A percentile compares a stretch with the other conserved stretches of the same genome.
Evolutionary conservation across 2,888 invertebrate genomes (phyloP).

Genomic region (Toxonevra muliebris): DNA sequence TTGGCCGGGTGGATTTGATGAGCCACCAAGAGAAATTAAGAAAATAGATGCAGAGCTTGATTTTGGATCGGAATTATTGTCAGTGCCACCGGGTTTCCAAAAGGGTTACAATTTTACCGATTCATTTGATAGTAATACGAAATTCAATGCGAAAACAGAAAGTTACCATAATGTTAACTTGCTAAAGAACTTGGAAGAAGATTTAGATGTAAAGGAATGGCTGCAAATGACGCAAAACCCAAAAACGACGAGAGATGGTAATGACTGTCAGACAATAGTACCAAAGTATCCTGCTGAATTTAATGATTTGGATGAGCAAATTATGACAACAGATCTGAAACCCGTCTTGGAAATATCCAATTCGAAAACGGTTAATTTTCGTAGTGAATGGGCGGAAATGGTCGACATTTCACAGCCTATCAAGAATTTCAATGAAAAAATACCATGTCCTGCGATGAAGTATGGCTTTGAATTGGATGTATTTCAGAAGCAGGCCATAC

Average conservation of each 20-base stretch:
- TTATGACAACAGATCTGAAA: conserved; percentile 64
- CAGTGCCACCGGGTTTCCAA: conserved; percentile 75
- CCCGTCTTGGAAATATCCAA: conserved; percentile 77
- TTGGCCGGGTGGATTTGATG: conserved; percentile 84
- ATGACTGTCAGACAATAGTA: not conserved
- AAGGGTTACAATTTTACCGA: conserved; percentile 68
- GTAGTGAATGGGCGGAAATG: conserved; percentile 86
- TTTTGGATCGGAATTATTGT: conserved; percentile 64
- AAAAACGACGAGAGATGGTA: conserved; percentile 43
- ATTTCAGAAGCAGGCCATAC: conserved; percentile 96
- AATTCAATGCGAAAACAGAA: conserved; percentile 39
- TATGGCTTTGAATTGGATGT: conserved; percentile 94
- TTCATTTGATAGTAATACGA: not conserved
- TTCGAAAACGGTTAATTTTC: conserved; percentile 55
- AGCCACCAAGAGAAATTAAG: conserved; percentile 66
- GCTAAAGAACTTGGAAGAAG: conserved; percentile 56
- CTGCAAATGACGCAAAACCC: conserved; percentile 49
- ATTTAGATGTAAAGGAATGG: conserved; percentile 61
- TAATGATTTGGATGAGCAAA: conserved; percentile 56
- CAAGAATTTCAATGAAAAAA: conserved; percentile 79
- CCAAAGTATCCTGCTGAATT: conserved; percentile 45
- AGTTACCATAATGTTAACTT: conserved; percentile 54
- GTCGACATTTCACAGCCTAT: conserved; percentile 85
- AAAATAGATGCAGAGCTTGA: conserved; percentile 62
- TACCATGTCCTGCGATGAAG: conserved; percentile 84